These are phyloP conservation scores for Heliopora coerulea DNA, from an alignment of 92 coral and sea anemone species.

Conservation along the genomic window DNA sequence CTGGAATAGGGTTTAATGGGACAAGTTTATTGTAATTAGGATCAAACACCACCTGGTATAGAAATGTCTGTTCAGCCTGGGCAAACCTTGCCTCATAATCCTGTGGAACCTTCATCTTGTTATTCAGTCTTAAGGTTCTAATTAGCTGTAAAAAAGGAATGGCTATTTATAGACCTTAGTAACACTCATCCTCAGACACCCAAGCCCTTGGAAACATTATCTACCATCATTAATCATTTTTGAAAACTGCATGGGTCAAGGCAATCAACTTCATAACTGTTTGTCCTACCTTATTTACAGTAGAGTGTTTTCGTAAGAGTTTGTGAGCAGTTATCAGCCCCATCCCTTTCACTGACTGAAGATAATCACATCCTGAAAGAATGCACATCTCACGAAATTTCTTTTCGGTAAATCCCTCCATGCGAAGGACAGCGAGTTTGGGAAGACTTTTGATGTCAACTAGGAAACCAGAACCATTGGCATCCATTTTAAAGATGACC, in stretches of 20 bases:
- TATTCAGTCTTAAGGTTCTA: constrained; percentile 69
- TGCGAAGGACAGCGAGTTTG: constrained; percentile 65
- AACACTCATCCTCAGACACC: too few relatives aligned
- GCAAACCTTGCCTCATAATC: constrained; percentile 83
- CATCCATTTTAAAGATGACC: constrained; percentile 99
- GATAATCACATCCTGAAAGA: constrained; percentile 94
- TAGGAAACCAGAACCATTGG: constrained; percentile 69
- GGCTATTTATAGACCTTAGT: too few relatives aligned
- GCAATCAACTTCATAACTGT: neutral
- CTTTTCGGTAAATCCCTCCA: constrained; percentile 88
- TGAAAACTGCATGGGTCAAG: too few relatives aligned
- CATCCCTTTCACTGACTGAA: constrained; percentile 88
- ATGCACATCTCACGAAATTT: constrained; percentile 97
- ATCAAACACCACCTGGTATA: constrained; percentile 92
- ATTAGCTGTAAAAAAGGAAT: constrained; percentile 58
- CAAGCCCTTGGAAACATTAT: too few relatives aligned
- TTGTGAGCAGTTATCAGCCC: constrained; percentile 90
- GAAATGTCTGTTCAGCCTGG: constrained; percentile 91
- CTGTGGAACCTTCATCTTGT: constrained; percentile 68
- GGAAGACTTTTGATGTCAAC: constrained; percentile 80
- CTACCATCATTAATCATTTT: too few relatives aligned
- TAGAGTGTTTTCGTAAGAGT: constrained; percentile 71
- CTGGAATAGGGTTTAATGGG: constrained; percentile 85
- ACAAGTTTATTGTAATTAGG: constrained; percentile 65
- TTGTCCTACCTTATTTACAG: constrained; percentile 67